These are phyloP conservation scores for Otus sunia DNA, from an alignment of 2,113 vertebrate species.

Conservation along the genomic window DNA sequence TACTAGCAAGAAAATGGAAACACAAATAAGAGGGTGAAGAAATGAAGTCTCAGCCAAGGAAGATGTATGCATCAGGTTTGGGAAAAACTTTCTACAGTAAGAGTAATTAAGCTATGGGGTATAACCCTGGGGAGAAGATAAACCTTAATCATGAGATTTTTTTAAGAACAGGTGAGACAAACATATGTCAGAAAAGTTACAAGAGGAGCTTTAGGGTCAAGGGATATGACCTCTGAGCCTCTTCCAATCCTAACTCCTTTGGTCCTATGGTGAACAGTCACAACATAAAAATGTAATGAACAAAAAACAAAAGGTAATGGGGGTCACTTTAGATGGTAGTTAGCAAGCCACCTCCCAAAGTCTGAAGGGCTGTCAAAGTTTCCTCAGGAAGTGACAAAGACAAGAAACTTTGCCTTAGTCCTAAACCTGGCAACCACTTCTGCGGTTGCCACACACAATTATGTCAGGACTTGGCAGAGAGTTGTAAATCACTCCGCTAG, in stretches of 20 bases:
- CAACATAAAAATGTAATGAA: slow-evolving; percentile 31
- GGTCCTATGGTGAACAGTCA: slow-evolving; percentile 5
- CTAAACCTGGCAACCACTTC: not conserved
- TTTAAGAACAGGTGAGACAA: not conserved
- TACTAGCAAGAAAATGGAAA: not conserved
- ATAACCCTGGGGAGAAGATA: not conserved
- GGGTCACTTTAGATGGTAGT: not conserved
- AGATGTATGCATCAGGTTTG: not conserved
- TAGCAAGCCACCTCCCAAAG: not conserved
- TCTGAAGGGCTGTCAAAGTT: slow-evolving; percentile 4
- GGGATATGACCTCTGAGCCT: not conserved
- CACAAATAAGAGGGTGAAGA: not conserved
- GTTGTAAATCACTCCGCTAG: not conserved
- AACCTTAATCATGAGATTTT: not conserved
- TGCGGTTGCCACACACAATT: not conserved
- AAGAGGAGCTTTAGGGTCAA: not conserved
- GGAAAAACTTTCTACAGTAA: not conserved
- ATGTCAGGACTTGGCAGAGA: slow-evolving; percentile 33
- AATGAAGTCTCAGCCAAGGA: not conserved
- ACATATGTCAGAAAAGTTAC: not conserved
- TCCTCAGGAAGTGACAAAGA: slow-evolving; percentile 64
- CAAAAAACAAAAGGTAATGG: not conserved
- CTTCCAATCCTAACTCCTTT: not conserved
- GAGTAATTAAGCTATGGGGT: not conserved
- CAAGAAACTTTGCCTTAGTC: slow-evolving; percentile 41